Conservation (phyloP, 2,888 invertebrate species). For the Brachynemurus nebulosus region DNA sequence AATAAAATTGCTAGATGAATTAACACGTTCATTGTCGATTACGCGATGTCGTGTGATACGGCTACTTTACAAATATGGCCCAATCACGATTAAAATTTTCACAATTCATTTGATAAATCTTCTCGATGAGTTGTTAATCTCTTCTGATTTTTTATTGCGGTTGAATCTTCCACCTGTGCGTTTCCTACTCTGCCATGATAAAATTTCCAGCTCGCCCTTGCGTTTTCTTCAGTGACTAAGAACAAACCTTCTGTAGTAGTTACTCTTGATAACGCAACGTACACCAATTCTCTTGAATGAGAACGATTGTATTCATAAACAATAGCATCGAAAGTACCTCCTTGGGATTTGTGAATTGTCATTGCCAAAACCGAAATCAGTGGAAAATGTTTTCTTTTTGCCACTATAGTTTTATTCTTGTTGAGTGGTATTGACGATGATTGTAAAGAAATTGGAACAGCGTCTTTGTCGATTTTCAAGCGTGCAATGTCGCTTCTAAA, state of each 20-base stretch:
- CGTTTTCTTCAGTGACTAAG: constrained; percentile 11
- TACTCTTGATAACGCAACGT: constrained; percentile 19
- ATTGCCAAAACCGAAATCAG: constrained; percentile 17
- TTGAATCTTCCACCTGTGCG: constrained; percentile 10
- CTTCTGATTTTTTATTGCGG: constrained; percentile 10
- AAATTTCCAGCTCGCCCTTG: constrained; percentile 8
- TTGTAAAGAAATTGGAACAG: constrained; percentile 9
- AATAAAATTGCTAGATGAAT: too few species aligned
- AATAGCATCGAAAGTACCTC: constrained; percentile 17
- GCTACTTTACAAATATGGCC: too few species aligned
- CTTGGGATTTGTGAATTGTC: constrained; percentile 21
- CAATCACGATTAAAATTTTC: too few species aligned
- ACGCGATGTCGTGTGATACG: too few species aligned
- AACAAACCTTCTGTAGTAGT: constrained; percentile 17
- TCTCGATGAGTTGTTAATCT: constrained; percentile 11
- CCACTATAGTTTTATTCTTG: constrained; percentile 15
- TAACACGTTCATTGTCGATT: too few species aligned
- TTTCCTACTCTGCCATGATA: constrained; percentile 12
- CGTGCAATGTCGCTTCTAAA: constrained; percentile 5
- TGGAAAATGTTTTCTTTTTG: constrained; percentile 19
- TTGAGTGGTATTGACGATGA: constrained; percentile 11
- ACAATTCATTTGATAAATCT: constrained; percentile 11
- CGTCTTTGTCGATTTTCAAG: constrained; percentile 4
- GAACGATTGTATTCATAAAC: constrained; percentile 14
- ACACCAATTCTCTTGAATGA: constrained; percentile 11